phyloP scores from a whole-genome alignment of 2,113 vertebrate species.

The Chionodraco myersi region DNA sequence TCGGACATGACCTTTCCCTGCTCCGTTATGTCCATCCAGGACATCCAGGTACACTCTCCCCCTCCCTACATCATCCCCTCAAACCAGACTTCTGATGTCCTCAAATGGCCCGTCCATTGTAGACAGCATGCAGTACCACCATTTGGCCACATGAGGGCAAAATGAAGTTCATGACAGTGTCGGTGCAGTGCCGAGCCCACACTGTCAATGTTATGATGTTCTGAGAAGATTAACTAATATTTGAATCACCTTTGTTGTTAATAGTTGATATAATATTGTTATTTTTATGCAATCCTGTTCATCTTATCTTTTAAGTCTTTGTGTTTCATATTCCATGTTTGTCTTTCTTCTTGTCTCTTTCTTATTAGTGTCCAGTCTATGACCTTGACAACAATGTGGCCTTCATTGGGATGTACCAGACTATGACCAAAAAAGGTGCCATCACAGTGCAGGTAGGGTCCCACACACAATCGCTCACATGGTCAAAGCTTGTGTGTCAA shows the following conservation, averaged over 20 bases:
- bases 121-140: neutral
- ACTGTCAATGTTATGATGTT: neutral
- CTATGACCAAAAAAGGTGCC: conserved; percentile 97
- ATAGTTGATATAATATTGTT: neutral
- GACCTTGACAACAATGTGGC: conserved; percentile 98
- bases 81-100: conserved; percentile 12
- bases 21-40: conserved; percentile 97
- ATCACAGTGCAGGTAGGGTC: conserved; percentile 96
- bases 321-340: neutral
- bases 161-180: neutral
- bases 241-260: neutral
- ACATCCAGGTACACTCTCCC: conserved; percentile 89
- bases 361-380: conserved; percentile 92
- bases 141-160: neutral
- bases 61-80: neutral
- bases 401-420: conserved; percentile 99
- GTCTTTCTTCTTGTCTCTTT: neutral
- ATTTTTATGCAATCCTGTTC: neutral
- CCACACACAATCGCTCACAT: neutral
- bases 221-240: neutral
- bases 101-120: conserved; percentile 13
- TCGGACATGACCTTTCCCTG: conserved; percentile 93
- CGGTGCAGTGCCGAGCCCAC: neutral
- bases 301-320: neutral
- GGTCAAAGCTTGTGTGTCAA: too few species aligned